Evolutionary conservation across 2,113 vertebrate species (phyloP).

Genomic region (Stercorarius parasiticus): DNA sequence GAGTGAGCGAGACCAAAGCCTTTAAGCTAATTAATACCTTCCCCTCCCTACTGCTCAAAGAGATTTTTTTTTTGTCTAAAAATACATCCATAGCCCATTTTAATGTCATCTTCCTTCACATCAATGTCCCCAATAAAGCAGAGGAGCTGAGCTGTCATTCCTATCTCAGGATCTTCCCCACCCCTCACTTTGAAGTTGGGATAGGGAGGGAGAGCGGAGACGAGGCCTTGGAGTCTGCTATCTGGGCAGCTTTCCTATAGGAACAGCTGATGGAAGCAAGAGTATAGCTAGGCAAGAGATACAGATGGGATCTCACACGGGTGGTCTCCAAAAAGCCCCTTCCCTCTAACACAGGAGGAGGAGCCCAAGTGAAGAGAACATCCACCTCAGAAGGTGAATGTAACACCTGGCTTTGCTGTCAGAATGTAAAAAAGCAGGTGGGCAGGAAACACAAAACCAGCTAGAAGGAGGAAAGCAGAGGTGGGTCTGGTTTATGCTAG

Average conservation of each 20-base stretch:
- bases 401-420: slow-evolving; percentile 1
- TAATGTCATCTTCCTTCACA: slow-evolving; percentile 26
- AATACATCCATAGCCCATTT: slow-evolving; percentile 53
- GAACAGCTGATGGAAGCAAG: neutral
- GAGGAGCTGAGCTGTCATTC: slow-evolving; percentile 30
- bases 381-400: neutral
- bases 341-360: neutral
- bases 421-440: neutral
- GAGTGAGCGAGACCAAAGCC: slow-evolving; percentile 48
- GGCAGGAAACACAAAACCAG: slow-evolving; percentile 37
- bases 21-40: slow-evolving; percentile 71
- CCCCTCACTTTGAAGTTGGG: neutral
- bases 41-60: slow-evolving; percentile 7
- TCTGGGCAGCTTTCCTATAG: neutral
- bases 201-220: neutral
- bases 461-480: neutral
- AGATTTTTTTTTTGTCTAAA: slow-evolving; percentile 44
- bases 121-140: slow-evolving; percentile 25
- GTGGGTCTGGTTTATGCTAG: neutral
- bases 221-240: neutral
- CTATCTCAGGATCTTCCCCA: slow-evolving; percentile 10
- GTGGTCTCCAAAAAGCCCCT: neutral
- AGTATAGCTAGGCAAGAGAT: neutral
- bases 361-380: neutral
- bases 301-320: neutral